Evolutionary conservation across 2,113 vertebrate species (phyloP).

Genomic region (Bothrops jararaca): DNA sequence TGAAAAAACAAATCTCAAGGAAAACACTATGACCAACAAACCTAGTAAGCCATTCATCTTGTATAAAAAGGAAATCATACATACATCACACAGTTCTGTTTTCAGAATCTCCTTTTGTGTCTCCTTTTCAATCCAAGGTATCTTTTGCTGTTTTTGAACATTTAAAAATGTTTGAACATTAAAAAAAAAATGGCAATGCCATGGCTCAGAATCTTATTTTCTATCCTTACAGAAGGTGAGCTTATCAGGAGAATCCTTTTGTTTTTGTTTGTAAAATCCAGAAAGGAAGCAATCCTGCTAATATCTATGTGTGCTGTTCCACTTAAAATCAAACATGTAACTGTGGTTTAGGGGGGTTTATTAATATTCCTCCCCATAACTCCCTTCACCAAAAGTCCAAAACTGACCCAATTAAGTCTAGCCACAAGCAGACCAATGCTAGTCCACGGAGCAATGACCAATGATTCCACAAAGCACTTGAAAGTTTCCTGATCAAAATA

Average conservation of each 20-base stretch:
- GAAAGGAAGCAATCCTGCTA: not conserved
- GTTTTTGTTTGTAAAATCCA: not conserved
- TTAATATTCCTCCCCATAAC: too few relatives aligned
- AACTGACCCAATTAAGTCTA: too few relatives aligned
- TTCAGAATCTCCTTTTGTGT: not conserved
- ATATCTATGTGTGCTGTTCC: not conserved
- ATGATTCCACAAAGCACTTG: too few relatives aligned
- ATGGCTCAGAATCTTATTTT: not conserved
- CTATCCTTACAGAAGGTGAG: not conserved
- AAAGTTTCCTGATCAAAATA: too few relatives aligned
- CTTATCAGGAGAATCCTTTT: not conserved
- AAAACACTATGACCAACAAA: not conserved
- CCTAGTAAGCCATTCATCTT: not conserved
- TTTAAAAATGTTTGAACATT: too few relatives aligned
- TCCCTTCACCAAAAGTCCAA: too few relatives aligned
- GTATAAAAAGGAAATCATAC: not conserved
- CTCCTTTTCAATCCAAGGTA: not conserved
- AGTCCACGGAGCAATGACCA: too few relatives aligned
- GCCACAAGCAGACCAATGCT: too few relatives aligned
- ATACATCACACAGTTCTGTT: not conserved
- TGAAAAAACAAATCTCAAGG: not conserved
- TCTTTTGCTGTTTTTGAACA: not conserved
- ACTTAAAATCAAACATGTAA: too few relatives aligned
- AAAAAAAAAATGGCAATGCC: too few relatives aligned
- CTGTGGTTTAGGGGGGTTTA: too few relatives aligned